Evolutionary conservation across 1,140 invertebrate species (phyloP).

Genomic region (Acyrthosiphon pisum): DNA sequence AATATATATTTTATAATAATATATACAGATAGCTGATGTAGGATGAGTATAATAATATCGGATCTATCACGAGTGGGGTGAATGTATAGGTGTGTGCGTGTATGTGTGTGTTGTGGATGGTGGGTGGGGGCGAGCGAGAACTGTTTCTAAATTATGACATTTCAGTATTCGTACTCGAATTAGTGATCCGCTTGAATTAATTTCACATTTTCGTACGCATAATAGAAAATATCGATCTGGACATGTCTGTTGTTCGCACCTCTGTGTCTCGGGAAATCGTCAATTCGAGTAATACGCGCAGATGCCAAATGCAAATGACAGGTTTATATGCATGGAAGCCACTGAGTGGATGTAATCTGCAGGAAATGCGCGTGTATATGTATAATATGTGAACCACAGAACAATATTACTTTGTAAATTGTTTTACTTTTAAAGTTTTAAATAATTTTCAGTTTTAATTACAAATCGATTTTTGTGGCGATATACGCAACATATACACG

Average conservation of each 20-base stretch:
- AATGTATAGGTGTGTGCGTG: neutral
- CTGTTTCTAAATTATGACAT: constrained; percentile 1
- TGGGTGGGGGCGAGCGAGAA: neutral
- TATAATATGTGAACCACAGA: neutral
- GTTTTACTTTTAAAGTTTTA: neutral
- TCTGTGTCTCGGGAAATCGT: neutral
- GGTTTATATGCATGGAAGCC: neutral
- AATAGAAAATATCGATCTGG: constrained; percentile 39
- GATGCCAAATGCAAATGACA: constrained; percentile 16
- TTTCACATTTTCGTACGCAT: constrained; percentile 7
- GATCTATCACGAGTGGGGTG: neutral
- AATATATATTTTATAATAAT: neutral
- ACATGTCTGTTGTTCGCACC: neutral
- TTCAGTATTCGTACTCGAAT: neutral
- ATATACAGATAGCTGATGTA: no score
- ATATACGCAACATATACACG: neutral
- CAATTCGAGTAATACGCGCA: neutral
- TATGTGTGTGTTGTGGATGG: neutral
- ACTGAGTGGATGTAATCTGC: neutral
- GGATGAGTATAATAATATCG: neutral
- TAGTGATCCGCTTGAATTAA: constrained; percentile 17
- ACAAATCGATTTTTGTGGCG: neutral
- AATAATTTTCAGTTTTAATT: neutral
- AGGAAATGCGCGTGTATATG: neutral
- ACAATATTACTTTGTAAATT: constrained; percentile 10